These are phyloP conservation scores for Maniola jurtina DNA, from an alignment of 1,140 invertebrate genomes.

Conservation along the genomic window DNA sequence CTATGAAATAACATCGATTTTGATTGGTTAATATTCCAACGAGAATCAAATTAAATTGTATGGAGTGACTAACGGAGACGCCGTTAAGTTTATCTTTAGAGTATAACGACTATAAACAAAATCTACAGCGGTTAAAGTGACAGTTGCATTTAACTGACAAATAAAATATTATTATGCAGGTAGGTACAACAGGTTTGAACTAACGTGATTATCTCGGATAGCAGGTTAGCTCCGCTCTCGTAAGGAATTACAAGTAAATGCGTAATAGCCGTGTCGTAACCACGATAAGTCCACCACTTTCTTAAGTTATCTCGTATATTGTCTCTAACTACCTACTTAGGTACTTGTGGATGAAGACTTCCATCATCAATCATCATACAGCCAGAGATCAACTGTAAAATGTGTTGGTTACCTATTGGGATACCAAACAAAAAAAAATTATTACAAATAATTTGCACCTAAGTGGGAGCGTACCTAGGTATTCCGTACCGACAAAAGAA, in stretches of 20 bases:
- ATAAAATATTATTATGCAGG: constrained; percentile 28
- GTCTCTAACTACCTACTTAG: constrained; percentile 29
- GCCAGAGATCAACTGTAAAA: no score
- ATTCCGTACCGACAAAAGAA: no score
- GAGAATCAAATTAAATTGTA: no score
- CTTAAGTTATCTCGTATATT: constrained; percentile 41
- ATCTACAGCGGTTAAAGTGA: constrained; percentile 26
- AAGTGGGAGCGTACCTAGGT: no score
- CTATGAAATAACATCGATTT: no score
- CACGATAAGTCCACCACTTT: constrained; percentile 61
- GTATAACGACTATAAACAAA: constrained; percentile 22
- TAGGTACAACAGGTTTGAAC: constrained; percentile 29
- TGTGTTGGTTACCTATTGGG: no score
- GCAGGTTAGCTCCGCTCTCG: constrained; percentile 57
- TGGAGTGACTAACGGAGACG: no score
- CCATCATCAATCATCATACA: background rate
- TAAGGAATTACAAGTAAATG: constrained; percentile 65
- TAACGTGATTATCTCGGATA: constrained; percentile 51
- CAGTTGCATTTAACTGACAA: constrained; percentile 31
- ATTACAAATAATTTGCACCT: no score
- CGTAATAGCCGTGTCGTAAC: constrained; percentile 67
- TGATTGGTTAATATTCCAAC: no score
- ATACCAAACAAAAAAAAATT: no score
- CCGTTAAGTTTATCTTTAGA: constrained; percentile 27
- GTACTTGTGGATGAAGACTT: constrained; percentile 47